Conservation (phyloP, 2,113 vertebrate species). For the Burhinus oedicnemus region DNA sequence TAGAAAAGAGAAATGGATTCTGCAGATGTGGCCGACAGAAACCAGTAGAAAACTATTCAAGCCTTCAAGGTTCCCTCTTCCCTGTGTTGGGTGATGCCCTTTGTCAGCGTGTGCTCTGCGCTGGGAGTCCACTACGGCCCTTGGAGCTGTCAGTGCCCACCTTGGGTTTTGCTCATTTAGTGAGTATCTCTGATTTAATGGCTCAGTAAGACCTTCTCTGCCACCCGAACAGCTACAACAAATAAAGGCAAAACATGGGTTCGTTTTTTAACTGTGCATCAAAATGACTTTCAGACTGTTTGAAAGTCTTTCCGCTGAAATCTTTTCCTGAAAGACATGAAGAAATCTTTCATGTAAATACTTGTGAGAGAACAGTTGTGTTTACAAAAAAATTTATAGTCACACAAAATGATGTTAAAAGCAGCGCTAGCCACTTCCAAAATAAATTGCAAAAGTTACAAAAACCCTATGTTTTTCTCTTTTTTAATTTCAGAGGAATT, state of each 20-base stretch:
- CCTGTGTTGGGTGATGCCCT: neutral
- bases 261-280: neutral
- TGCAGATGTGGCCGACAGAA: neutral
- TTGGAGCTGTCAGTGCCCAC: neutral
- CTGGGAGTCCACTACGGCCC: neutral
- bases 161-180: neutral
- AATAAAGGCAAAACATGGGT: neutral
- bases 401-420: neutral
- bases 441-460: neutral
- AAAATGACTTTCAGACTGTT: neutral
- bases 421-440: neutral
- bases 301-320: neutral
- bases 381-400: neutral
- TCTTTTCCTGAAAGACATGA: neutral
- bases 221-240: rapidly evolving
- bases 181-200: neutral
- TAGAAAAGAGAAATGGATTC: neutral
- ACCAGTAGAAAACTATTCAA: neutral
- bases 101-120: neutral
- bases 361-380: neutral
- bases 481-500: neutral
- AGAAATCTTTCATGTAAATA: neutral
- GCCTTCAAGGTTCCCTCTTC: neutral
- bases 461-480: rapidly evolving
- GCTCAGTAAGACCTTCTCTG: neutral